Evolutionary conservation across 1,140 invertebrate species (phyloP), one percentile per base, ranked within the genome.

Genomic region (Drosophila athabasca): DNA sequence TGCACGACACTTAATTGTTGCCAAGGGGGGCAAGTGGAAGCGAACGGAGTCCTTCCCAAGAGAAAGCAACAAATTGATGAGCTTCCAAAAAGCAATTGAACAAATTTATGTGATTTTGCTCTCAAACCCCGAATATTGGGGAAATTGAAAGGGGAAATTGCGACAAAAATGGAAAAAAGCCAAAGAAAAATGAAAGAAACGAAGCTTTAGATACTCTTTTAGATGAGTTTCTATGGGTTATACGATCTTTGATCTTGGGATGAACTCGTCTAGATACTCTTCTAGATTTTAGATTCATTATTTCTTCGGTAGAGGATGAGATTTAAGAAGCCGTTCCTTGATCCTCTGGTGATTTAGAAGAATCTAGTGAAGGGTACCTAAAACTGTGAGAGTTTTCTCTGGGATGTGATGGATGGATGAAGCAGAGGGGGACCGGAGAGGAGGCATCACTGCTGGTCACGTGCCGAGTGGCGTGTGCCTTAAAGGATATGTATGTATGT

Each of bases 51-150:
- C 4, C 1, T 39, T 11, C 35, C 11, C 35, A 44, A 46, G 49
- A 31, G 55, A 54, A 48, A 43, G 62, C 58, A 13, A 39, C 61
- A 60, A 82, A 82, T 82, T 78, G 79, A 82, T 82, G 68, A 87
- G 75, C 82, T 76, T 39, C 11, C 69, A 48, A 88, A 88, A 79
- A 79, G 74, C 74, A 69, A 79, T 87, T 76, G 65, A 71, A 66
- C 54, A 53, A 88, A 88, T 88, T 88, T 76, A 87, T 82, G 75
- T 67, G 22, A 70, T 69, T 69, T 58, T 4, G 11, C 35, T 43
- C 66, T 11, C 24, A 24, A 26, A 11, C 35, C 41, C 35, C 44
- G 29, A 49, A 69, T 68, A 57, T 69, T 41, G 19, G 59, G 55
- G 44, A 70, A 70, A 70, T 69, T 70, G 67, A 70, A 70, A 69